Evolutionary conservation across 2,113 vertebrate genomes (phyloP).

Genomic region (Myxocyprinus asiaticus): DNA sequence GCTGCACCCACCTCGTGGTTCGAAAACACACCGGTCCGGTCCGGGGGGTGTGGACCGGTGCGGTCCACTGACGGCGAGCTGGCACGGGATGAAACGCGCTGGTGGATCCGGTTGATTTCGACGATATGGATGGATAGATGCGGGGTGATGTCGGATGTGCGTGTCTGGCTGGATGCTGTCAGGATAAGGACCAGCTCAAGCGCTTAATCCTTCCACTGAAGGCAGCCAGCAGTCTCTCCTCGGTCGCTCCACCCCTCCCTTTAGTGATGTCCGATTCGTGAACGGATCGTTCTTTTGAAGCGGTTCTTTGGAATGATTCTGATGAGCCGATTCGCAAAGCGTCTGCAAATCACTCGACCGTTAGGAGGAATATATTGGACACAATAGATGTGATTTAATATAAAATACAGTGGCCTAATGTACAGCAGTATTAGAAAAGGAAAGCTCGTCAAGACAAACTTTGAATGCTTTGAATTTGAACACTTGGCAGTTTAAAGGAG

Average conservation of each 20-base stretch:
- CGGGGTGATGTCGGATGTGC: conserved; percentile 41
- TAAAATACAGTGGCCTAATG: no score
- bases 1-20: conserved; percentile 72
- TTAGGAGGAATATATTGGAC: no score
- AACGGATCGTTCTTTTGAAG: conserved; percentile 25
- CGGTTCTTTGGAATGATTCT: not conserved
- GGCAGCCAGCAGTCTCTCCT: conserved; percentile 71
- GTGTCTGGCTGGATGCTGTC: conserved; percentile 72
- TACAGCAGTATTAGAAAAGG: no score
- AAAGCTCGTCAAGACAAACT: no score
- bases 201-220: no score
- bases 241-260: conserved; percentile 57
- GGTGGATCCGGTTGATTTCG: conserved; percentile 49
- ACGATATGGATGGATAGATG: conserved; percentile 49
- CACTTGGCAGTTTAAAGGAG: no score
- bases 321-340: conserved; percentile 8
- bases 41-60: conserved; percentile 19
- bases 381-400: no score
- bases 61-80: no score
- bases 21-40: conserved; percentile 55
- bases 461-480: no score
- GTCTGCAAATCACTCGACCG: not conserved
- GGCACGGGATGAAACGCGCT: conserved; percentile 13
- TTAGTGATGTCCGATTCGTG: conserved; percentile 42
- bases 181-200: conserved; percentile 65